Evolutionary conservation across 1,140 invertebrate genomes (phyloP), one percentile per base, ranked within the genome.

Genomic region (Dolichoris vasculosae): DNA sequence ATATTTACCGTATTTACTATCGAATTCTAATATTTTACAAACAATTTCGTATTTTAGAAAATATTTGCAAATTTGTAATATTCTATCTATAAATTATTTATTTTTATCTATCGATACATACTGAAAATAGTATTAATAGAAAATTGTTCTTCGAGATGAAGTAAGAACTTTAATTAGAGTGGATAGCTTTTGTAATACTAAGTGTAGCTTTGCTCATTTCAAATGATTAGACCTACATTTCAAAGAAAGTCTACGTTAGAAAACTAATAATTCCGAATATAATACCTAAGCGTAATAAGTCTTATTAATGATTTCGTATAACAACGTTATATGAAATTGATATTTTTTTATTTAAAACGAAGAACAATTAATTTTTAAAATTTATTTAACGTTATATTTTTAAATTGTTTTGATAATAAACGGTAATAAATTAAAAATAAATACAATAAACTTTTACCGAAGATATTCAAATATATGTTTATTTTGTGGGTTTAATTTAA

Each of bases 351-450:
- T 9, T 26, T 59, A 6, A 59, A 4, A 59, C 26, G 23, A 6
- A 13, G 2, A 9, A 1, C 7, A 59, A 59, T 26, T 26, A 26
- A 26, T 26, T 59, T 59, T 59, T 26, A 59, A 3, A 2, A 13
- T 9, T 59, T 59, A 51, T 51, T 59, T 59, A 26, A 26, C n/a
- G n/a, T 26, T 59, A 26, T 26, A 59, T 3, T 59, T 59, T 59
- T 59, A 59, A n/a, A n/a, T n/a, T n/a, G n/a, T n/a, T n/a, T n/a
- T n/a, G n/a, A n/a, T n/a, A n/a, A n/a, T n/a, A n/a, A n/a, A n/a
- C n/a, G n/a, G n/a, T n/a, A n/a, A n/a, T n/a, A n/a, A n/a, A 26
- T 59, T 59, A 59, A 59, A 59, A 59, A 59, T 59, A 59, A 59
- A 13, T 26, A 59, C n/a, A n/a, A n/a, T n/a, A n/a, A n/a, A n/a